Evolutionary conservation across 1,140 invertebrate species (phyloP).

Genomic region (Drosophila littoralis): DNA sequence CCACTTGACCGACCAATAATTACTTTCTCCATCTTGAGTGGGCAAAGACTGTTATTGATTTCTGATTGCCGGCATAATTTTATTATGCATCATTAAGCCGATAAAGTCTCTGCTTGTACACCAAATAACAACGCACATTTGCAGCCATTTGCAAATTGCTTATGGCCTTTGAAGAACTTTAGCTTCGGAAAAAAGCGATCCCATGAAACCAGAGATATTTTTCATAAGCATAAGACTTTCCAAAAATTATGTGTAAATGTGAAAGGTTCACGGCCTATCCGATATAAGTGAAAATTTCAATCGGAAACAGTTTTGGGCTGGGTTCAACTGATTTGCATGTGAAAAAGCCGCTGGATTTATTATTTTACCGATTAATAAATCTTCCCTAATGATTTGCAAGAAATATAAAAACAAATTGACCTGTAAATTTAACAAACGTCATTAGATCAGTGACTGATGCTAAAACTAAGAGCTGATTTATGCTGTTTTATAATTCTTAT

Average conservation of each 20-base stretch:
- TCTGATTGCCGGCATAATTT: constrained; percentile 75
- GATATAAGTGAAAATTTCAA: constrained; percentile 13
- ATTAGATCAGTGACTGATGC: constrained; percentile 6
- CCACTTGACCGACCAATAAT: constrained; percentile 72
- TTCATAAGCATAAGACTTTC: constrained; percentile 69
- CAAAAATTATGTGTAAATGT: constrained; percentile 77
- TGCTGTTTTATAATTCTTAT: background rate
- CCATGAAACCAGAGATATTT: constrained; percentile 52
- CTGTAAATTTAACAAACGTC: constrained; percentile 5
- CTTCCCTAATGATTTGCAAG: constrained; percentile 12
- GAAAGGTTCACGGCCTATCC: constrained; percentile 57
- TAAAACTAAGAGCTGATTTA: constrained; percentile 6
- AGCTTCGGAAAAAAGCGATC: constrained; percentile 17
- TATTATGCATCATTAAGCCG: constrained; percentile 76
- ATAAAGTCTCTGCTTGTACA: constrained; percentile 50
- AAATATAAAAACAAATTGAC: constrained; percentile 22
- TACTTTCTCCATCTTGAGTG: constrained; percentile 67
- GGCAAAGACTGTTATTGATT: constrained; percentile 72
- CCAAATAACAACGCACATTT: constrained; percentile 36
- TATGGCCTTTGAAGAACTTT: constrained; percentile 48
- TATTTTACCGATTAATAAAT: constrained; percentile 29
- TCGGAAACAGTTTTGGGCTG: constrained; percentile 1
- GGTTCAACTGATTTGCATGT: constrained; percentile 33
- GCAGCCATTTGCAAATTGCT: constrained; percentile 71
- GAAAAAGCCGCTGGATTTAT: constrained; percentile 27